phyloP scores from a whole-genome alignment of 2,113 vertebrate genomes.

The Ailuropoda melanoleuca region DNA sequence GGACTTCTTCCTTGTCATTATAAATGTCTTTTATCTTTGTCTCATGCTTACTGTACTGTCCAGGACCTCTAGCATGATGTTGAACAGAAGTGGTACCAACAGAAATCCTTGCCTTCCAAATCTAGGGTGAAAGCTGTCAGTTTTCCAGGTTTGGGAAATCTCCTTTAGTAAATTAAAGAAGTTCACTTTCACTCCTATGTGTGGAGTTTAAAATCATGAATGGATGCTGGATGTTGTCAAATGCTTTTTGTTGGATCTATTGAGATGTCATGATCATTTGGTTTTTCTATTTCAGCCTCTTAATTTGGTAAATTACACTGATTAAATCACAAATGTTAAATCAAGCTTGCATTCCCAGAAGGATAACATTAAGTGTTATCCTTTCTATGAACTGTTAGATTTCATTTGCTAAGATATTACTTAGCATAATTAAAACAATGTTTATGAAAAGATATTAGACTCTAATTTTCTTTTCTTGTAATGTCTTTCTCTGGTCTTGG shows the following conservation, averaged over 20 bases:
- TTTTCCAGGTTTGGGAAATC: background rate
- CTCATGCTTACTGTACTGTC: too few species aligned
- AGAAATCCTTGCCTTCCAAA: background rate
- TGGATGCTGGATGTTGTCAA: background rate
- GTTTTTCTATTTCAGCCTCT: background rate
- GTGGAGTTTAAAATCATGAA: background rate
- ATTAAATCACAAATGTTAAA: background rate
- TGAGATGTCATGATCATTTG: background rate
- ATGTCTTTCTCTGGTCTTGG: background rate
- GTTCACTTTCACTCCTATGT: background rate
- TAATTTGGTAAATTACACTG: background rate
- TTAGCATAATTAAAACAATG: background rate
- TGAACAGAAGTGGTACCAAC: background rate
- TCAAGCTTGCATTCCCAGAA: background rate
- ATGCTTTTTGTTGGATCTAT: background rate
- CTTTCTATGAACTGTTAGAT: background rate
- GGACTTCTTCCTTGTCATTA: background rate
- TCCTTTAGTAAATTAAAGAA: background rate
- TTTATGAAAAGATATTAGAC: background rate
- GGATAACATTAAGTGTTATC: background rate
- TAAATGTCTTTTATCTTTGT: background rate
- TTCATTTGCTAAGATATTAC: background rate
- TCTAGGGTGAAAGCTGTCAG: background rate
- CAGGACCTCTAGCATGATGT: too few species aligned
- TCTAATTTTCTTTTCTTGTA: background rate